Evolutionary conservation across 2,113 vertebrate species (phyloP).

Genomic region (Calypte anna): DNA sequence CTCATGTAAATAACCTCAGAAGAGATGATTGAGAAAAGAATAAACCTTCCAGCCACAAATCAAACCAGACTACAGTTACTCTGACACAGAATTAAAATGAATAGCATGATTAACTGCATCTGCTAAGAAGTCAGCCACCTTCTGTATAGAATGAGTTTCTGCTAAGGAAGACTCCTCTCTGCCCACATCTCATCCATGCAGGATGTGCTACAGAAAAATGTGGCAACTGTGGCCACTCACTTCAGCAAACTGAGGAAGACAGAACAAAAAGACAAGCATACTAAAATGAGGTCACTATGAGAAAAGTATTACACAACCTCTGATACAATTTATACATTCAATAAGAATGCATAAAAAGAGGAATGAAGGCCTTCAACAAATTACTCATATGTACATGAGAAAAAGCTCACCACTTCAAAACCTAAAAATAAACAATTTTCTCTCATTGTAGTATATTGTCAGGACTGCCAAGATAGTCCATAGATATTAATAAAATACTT

Average conservation of each 20-base stretch:
- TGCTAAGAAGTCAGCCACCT: constrained; percentile 5
- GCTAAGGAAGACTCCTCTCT: not conserved
- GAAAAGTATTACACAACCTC: not conserved
- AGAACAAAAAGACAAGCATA: not conserved
- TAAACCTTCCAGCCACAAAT: constrained; percentile 21
- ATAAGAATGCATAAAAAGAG: not conserved
- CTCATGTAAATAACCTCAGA: constrained; percentile 28
- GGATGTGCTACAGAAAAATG: not conserved
- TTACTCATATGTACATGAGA: not conserved
- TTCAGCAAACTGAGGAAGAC: not conserved
- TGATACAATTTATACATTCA: not conserved
- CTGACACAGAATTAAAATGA: constrained; percentile 33
- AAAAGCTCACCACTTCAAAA: constrained; percentile 31
- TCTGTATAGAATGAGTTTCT: not conserved
- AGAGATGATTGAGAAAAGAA: constrained; percentile 7
- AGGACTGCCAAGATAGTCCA: not conserved
- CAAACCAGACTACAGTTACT: constrained; percentile 25
- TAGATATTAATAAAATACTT: not conserved
- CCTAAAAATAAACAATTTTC: not conserved
- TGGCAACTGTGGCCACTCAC: not conserved
- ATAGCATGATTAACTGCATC: constrained; percentile 21
- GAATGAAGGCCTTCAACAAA: not conserved
- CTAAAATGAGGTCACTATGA: not conserved
- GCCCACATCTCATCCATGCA: not conserved
- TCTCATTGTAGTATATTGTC: not conserved